These are phyloP conservation scores for Garra rufa DNA, from an alignment of 2,113 vertebrate genomes.

Conservation along the genomic window DNA sequence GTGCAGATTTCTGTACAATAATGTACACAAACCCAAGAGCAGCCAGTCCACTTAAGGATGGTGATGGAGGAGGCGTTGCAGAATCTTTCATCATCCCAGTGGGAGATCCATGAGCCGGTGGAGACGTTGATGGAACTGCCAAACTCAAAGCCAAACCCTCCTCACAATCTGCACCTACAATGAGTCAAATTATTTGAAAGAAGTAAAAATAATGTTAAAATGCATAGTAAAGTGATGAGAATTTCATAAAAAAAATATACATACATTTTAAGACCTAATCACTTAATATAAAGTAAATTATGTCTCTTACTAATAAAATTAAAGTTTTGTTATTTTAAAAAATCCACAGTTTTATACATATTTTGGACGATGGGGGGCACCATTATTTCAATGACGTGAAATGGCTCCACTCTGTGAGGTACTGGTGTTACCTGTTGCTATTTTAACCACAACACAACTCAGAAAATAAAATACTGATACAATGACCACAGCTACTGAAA, in stretches of 20 bases:
- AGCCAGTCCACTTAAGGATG: constrained; percentile 76
- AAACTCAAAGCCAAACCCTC: constrained; percentile 52
- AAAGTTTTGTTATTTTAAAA: no score
- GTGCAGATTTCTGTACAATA: background rate
- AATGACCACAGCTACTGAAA: no score
- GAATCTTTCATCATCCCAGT: constrained; percentile 72
- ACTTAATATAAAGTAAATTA: no score
- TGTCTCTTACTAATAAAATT: no score
- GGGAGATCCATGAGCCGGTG: constrained; percentile 70
- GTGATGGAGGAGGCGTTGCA: constrained; percentile 79
- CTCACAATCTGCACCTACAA: constrained; percentile 53
- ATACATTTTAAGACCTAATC: no score
- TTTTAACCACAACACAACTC: no score
- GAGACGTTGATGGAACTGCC: constrained; percentile 77
- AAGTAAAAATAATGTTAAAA: background rate
- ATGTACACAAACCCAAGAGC: constrained; percentile 66
- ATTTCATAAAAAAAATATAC: background rate
- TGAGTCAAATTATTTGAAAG: background rate
- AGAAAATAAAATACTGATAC: no score
- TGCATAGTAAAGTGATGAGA: background rate
- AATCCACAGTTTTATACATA: no score
- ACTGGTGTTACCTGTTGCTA: no score
- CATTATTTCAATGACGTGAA: no score
- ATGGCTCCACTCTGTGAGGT: no score
- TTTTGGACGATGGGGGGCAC: no score